These are phyloP conservation scores for Dromaius novaehollandiae DNA, from an alignment of 2,113 vertebrate genomes.

Conservation along the genomic window DNA sequence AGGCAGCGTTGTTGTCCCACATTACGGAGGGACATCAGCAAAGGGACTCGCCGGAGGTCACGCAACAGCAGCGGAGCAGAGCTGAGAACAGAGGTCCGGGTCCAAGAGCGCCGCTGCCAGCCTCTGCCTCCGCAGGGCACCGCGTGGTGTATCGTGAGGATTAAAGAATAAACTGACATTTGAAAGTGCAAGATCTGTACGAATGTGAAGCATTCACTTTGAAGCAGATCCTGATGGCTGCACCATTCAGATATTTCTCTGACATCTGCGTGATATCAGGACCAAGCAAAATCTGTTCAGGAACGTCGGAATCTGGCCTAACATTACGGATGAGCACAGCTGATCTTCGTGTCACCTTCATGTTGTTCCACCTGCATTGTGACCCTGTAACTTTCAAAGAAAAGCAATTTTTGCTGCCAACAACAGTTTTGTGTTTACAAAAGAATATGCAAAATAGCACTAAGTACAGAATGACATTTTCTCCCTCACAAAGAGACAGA, in stretches of 20 bases:
- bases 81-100: background rate
- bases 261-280: background rate
- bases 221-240: background rate
- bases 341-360: background rate
- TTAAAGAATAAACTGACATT: fast-evolving
- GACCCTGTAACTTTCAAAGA: constrained; percentile 22
- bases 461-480: constrained; percentile 63
- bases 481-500: constrained; percentile 59
- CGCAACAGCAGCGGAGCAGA: background rate
- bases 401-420: constrained; percentile 25
- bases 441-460: constrained; percentile 64
- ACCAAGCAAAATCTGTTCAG: background rate
- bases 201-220: background rate
- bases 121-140: background rate
- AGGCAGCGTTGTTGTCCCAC: background rate
- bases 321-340: background rate
- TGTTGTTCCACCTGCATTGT: constrained; percentile 20
- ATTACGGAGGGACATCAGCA: too few species aligned
- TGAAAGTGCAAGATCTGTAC: background rate
- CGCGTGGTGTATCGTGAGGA: too few species aligned
- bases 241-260: fast-evolving
- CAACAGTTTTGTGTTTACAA: constrained; percentile 11
- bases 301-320: background rate
- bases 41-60: background rate
- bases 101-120: background rate